Conservation (phyloP, 1,140 invertebrate genomes). For the Riptortus pedestris region DNA sequence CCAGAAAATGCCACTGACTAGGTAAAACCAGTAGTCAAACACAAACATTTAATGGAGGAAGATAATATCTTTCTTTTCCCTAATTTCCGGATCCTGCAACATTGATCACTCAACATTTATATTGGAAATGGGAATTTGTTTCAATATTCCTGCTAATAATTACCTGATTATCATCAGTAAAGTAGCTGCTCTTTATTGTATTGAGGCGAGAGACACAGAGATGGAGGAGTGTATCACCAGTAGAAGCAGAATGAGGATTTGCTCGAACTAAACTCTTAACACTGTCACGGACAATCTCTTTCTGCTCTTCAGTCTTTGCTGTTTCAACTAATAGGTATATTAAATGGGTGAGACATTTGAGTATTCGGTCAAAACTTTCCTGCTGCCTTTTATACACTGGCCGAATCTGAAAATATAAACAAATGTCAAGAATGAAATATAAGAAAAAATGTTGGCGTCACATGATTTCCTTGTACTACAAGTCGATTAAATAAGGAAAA, state of each 20-base stretch:
- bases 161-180: conserved; percentile 58
- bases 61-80: no score
- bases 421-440: neutral
- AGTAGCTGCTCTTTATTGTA: conserved; percentile 65
- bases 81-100: no score
- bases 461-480: neutral
- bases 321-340: conserved; percentile 62
- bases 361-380: conserved; percentile 68
- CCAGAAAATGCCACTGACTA: no score
- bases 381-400: conserved; percentile 66
- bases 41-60: no score
- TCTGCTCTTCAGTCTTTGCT: conserved; percentile 42
- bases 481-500: no score
- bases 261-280: conserved; percentile 45
- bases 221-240: conserved; percentile 68
- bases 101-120: no score
- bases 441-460: neutral
- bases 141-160: no score
- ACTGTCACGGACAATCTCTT: conserved; percentile 37
- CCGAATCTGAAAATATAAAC: conserved; percentile 40
- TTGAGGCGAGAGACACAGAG: conserved; percentile 67
- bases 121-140: no score
- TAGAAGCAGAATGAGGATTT: conserved; percentile 58
- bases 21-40: no score
- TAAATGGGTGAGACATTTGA: conserved; percentile 69